These are phyloP conservation scores for Imbricaverruca yamaguchii DNA, from an alignment of 2,888 invertebrate species.

Conservation along the genomic window DNA sequence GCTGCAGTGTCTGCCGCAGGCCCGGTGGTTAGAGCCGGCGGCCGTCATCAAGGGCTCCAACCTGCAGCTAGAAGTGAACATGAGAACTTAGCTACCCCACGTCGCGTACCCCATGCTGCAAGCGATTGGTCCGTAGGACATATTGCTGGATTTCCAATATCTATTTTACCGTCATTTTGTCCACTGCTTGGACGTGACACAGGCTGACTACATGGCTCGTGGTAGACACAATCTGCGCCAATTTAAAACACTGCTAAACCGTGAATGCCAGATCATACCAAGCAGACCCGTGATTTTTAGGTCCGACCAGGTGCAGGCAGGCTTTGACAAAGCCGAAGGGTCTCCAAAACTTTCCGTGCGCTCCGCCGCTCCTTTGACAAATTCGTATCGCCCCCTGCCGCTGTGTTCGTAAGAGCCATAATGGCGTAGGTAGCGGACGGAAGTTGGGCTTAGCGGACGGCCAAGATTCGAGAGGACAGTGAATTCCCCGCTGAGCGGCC, in stretches of 20 bases:
- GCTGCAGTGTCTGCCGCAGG: background rate
- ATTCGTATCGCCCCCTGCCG: constrained; percentile 18
- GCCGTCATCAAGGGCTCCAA: too few relatives aligned
- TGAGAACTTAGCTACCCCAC: too few relatives aligned
- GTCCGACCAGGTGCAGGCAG: background rate
- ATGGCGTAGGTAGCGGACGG: background rate
- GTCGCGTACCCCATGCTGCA: too few relatives aligned
- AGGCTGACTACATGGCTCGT: too few relatives aligned
- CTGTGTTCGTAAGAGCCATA: constrained; percentile 2
- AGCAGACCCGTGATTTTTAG: constrained; percentile 1
- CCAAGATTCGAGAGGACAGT: background rate
- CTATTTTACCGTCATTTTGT: too few relatives aligned
- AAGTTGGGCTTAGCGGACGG: background rate
- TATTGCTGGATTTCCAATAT: too few relatives aligned
- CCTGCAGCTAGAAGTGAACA: too few relatives aligned
- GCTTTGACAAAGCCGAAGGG: constrained; percentile 21
- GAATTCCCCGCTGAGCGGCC: background rate
- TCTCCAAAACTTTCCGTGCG: constrained; percentile 18
- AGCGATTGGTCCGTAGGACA: too few relatives aligned
- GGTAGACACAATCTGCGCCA: background rate
- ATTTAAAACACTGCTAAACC: background rate
- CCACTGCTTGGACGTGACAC: too few relatives aligned
- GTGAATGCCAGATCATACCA: background rate
- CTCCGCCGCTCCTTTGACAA: constrained; percentile 20
- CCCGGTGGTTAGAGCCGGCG: background rate